Percentiles rank a stretch among this genome's conserved stretches.
Conservation (phyloP, 2,888 invertebrate genomes). For the Macaria notata region DNA sequence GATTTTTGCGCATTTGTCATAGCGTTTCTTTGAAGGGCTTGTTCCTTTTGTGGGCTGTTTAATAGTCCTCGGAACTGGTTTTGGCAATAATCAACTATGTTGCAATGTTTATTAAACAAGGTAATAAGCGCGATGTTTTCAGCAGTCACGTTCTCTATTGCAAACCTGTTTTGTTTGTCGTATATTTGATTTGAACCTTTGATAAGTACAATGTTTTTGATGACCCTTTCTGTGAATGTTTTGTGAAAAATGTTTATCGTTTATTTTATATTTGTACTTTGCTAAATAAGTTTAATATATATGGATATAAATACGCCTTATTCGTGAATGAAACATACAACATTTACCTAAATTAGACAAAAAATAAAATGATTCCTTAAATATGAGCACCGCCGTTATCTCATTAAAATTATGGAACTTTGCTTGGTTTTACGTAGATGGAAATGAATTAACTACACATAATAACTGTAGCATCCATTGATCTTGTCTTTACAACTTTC, state of each 20-base stretch:
- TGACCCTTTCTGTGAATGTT: not conserved
- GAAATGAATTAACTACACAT: too few relatives aligned
- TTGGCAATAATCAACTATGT: slow-evolving; percentile 71
- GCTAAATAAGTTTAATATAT: too few relatives aligned
- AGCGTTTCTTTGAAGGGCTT: slow-evolving; percentile 26
- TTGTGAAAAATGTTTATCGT: not conserved
- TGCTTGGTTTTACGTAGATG: too few relatives aligned
- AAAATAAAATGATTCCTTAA: too few relatives aligned
- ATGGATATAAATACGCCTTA: too few relatives aligned
- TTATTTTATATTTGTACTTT: not conserved
- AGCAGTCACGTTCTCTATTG: slow-evolving; percentile 42
- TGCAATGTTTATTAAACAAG: slow-evolving; percentile 81
- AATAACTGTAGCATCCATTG: too few relatives aligned
- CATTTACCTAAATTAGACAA: too few relatives aligned
- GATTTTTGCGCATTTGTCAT: slow-evolving; percentile 64
- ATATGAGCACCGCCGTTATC: too few relatives aligned
- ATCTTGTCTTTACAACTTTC: too few relatives aligned
- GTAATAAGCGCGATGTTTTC: slow-evolving; percentile 66
- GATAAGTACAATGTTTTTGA: slow-evolving; percentile 21
- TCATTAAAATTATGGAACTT: too few relatives aligned
- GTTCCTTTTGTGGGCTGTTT: slow-evolving; percentile 14
- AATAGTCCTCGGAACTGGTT: slow-evolving; percentile 50
- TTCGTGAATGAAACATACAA: too few relatives aligned
- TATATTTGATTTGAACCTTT: slow-evolving; percentile 38
- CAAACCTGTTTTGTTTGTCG: slow-evolving; percentile 41